Evolutionary conservation across 2,113 vertebrate genomes (phyloP).

Genomic region (Takifugu flavidus): DNA sequence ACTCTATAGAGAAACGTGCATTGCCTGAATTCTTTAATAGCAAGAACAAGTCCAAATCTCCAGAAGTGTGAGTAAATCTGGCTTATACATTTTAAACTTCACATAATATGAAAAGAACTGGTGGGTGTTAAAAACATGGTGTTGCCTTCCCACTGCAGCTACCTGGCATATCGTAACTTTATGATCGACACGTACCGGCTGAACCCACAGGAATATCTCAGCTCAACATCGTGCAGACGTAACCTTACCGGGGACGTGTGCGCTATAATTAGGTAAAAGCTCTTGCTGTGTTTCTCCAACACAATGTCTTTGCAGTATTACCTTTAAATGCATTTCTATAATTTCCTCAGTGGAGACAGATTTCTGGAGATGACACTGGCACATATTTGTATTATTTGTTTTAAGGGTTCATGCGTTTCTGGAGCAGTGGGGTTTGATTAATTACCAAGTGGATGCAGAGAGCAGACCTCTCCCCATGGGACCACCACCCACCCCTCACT

Average conservation of each 20-base stretch:
- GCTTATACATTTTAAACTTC: background rate
- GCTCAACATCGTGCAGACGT: constrained; percentile 90
- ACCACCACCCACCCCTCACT: constrained; percentile 94
- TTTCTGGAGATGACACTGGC: background rate
- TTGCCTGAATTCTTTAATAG: constrained; percentile 96
- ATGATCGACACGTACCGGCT: constrained; percentile 97
- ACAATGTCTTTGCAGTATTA: constrained; percentile 7
- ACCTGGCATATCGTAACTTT: constrained; percentile 96
- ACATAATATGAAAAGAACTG: too few species aligned
- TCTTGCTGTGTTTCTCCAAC: background rate
- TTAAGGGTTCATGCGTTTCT: constrained; percentile 91
- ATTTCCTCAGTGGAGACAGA: background rate
- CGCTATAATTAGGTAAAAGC: constrained; percentile 88
- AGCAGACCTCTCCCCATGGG: constrained; percentile 95
- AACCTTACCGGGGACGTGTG: constrained; percentile 97
- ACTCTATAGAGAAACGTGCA: constrained; percentile 91
- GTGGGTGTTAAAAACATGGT: background rate
- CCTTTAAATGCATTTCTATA: constrained; percentile 1
- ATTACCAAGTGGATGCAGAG: constrained; percentile 97
- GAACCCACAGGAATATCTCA: constrained; percentile 96
- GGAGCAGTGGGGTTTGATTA: constrained; percentile 97
- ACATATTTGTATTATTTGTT: background rate
- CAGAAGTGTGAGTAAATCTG: constrained; percentile 89
- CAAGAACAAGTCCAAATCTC: constrained; percentile 96
- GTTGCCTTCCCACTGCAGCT: constrained; percentile 71